phyloP scores from a whole-genome alignment of 2,888 invertebrate genomes.

The Allacma fusca region DNA sequence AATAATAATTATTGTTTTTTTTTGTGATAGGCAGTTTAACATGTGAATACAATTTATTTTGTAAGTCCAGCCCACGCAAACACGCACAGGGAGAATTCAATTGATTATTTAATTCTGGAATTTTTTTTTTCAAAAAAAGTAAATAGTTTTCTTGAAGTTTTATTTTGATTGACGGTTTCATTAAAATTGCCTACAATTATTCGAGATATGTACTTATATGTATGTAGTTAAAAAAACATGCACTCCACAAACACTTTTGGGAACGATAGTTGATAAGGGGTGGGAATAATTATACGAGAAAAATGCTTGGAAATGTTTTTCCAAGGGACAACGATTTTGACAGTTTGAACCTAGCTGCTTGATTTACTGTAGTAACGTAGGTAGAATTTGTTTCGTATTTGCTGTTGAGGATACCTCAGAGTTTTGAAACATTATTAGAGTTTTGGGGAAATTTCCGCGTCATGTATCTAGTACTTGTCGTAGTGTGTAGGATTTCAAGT shows the following conservation, averaged over 20 bases:
- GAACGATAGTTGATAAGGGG: constrained; percentile 25
- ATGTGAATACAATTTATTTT: constrained; percentile 38
- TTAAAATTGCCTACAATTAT: too few species aligned
- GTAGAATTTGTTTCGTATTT: too few species aligned
- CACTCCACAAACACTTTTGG: constrained; percentile 50
- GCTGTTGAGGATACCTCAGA: too few species aligned
- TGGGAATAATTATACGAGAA: constrained; percentile 14
- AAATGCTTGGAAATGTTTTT: not conserved
- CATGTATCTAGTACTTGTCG: too few species aligned
- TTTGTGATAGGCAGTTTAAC: constrained; percentile 19
- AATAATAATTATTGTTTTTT: constrained; percentile 28
- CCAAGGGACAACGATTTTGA: too few species aligned
- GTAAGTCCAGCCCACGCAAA: constrained; percentile 56
- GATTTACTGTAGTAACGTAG: too few species aligned
- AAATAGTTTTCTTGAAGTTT: constrained; percentile 35
- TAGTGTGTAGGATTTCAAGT: too few species aligned
- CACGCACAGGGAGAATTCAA: constrained; percentile 53
- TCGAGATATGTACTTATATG: not conserved
- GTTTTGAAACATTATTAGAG: too few species aligned
- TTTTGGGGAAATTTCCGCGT: too few species aligned
- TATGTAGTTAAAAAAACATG: constrained; percentile 37
- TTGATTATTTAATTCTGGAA: constrained; percentile 14
- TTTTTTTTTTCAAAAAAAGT: constrained; percentile 36
- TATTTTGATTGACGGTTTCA: too few species aligned
- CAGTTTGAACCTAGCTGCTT: too few species aligned